These are phyloP conservation scores for Percina caprodes DNA, from an alignment of 2,113 vertebrate species.

Conservation along the genomic window DNA sequence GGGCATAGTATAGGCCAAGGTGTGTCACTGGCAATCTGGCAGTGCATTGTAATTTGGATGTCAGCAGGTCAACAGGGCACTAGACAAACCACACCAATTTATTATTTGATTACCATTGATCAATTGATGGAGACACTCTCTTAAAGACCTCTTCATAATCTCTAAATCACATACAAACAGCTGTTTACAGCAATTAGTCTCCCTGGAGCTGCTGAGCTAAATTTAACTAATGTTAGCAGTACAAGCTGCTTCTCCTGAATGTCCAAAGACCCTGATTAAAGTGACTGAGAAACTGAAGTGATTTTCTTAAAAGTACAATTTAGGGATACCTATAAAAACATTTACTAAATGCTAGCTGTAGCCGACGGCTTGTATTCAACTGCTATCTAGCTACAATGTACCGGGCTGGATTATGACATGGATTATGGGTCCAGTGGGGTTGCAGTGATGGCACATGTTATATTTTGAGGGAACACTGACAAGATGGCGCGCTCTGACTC, in stretches of 20 bases:
- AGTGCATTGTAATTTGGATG: slow-evolving; percentile 36
- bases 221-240: not conserved
- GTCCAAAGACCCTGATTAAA: not conserved
- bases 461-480: not conserved
- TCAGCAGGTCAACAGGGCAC: slow-evolving; percentile 14
- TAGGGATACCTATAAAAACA: not conserved
- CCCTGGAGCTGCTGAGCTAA: not conserved
- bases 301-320: not conserved
- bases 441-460: not conserved
- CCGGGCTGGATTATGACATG: not conserved
- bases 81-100: not conserved
- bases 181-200: not conserved
- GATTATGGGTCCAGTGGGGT: no score
- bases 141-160: not conserved
- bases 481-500: not conserved
- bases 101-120: not conserved
- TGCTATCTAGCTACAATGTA: not conserved
- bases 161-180: not conserved
- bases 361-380: not conserved
- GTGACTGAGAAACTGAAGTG: not conserved
- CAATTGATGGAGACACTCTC: no score
- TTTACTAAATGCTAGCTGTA: not conserved
- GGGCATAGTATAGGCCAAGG: slow-evolving; percentile 4
- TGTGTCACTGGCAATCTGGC: slow-evolving; percentile 16
- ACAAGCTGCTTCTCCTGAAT: not conserved